Evolutionary conservation across 2,888 invertebrate species (phyloP), one percentile per base, ranked within the genome.

Genomic region (Acanthococcus lagerstroemiae): DNA sequence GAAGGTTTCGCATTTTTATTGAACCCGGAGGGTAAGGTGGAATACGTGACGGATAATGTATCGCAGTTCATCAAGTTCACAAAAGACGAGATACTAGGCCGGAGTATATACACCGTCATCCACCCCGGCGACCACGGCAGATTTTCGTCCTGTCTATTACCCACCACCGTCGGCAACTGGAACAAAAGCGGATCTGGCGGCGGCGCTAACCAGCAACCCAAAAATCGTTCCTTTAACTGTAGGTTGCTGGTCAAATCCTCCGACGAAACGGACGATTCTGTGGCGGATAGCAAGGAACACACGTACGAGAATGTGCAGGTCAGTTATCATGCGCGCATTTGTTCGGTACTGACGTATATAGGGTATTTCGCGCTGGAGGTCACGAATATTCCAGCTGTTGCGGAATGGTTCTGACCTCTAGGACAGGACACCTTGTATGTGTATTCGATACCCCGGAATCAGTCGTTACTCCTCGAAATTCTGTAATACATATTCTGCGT

Each of bases 21-120:
- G 72, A 95, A 91, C 80, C 82, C 86, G 70, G 92, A 94, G 75
- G 93, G 94, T 71, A 88, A 90, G 78, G 89, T 95, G 74, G 93
- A 91, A 79, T 91, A 90, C 80, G 90, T 94, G 70, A 92, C 94
- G 63, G 93, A 94, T 76, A 95, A 95, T 80, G 90, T 96, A 72
- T 83, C 84, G 72, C 88, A 89, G 74, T 90, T 92, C 77, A 86
- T 94, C 75, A 87, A 87, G 78, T 91, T 87, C 80, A 86, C 86
- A 74, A 87, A 87, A 79, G 87, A 89, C 73, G 95, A 95, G 54
- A 19, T 69, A 7, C 12, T 81, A 58, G 72, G 72, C 68, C 83
- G 92, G 78, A 88, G 88, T 74, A 90, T 96, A 76, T 95, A 90
- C 80, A 90, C 90, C 78, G 86, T 94, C 77, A 86, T 96, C 79